Percentiles rank a stretch among this genome's conserved stretches.
Evolutionary conservation across 2,888 invertebrate genomes (phyloP).

Genomic region (Acanthosoma haemorrhoidale): DNA sequence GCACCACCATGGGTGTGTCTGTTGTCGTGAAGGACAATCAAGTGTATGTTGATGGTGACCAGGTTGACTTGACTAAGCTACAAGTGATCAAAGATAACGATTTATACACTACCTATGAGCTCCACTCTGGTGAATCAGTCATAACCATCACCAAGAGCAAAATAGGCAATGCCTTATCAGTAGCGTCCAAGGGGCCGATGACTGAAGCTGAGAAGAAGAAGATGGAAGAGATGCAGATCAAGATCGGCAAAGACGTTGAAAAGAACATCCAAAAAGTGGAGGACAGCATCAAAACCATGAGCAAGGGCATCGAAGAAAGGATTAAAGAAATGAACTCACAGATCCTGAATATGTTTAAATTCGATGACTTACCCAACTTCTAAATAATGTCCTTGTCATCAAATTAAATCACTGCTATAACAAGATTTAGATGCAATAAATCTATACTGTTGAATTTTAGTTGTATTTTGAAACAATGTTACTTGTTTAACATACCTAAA

Average conservation of each 20-base stretch:
- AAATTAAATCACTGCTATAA: no score
- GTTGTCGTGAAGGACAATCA: background rate
- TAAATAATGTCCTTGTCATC: no score
- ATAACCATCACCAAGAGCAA: background rate
- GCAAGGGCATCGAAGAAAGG: background rate
- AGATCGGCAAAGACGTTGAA: background rate
- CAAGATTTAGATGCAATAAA: no score
- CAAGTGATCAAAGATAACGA: background rate
- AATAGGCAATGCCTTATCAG: background rate
- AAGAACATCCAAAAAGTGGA: background rate
- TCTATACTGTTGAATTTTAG: no score
- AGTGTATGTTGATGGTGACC: background rate
- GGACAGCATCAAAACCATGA: background rate
- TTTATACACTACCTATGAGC: background rate
- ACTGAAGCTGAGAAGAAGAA: background rate
- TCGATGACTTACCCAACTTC: background rate
- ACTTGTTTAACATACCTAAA: no score
- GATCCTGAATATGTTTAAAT: background rate
- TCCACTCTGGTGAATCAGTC: background rate
- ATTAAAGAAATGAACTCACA: background rate
- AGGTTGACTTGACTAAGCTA: background rate
- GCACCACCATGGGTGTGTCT: background rate
- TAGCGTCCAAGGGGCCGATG: background rate
- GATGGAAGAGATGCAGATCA: background rate
- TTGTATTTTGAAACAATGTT: no score